Base-by-base conservation (phyloP, 2,113 vertebrate species). In the Odocoileus hemionus region DNA sequence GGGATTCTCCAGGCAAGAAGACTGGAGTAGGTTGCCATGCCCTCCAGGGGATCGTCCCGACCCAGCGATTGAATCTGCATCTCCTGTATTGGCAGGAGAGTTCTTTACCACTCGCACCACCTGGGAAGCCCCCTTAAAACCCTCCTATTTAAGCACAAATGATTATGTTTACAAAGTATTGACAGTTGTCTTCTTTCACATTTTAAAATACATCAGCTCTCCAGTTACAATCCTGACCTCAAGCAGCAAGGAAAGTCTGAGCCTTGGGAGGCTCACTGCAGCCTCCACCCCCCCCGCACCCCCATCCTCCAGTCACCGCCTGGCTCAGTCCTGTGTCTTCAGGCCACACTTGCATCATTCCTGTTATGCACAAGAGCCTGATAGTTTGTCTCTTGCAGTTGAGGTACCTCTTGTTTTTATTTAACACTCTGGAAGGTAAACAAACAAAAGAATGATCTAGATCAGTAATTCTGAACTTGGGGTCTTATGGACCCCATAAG, bases 271-370 rank as follows among this genome's bases (percentile, higher is more conserved):
- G 64, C 64, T 70, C 64, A 36, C 64, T 21, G n/a, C n/a, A 70
- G n/a, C n/a, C n/a, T 70, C n/a, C 67, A 6, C 4, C 17, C 9
- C 1, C 64, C 64, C n/a, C 1, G 4, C 17, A 36, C 4, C 17
- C 64, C 7, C 64, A 36, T 1, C n/a, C 17, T 36, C 67, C 67
- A 70, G n/a, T 58, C 57, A 5, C 57, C 8, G 1, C 57, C 57
- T 1, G 57, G 9, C 10, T 26, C 57, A 58, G 28, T 26, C 36
- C 23, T 61, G 13, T 54, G 13, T 87, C 30, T 67, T 95, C 64
- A 45, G 28, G 36, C 79, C 50, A 67, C 16, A 28, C 43, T 61
- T 86, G 43, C 25, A 3, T 39, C 52, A 17, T 39, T 16, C 17
- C 82, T 60, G 1, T 16, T 85, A 52, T 2, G 33, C 2, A 16